A percentile compares a stretch with the other conserved stretches of the same genome.
phyloP scores from a whole-genome alignment of 1,140 invertebrate species.

The Drosophila tsacasi region DNA sequence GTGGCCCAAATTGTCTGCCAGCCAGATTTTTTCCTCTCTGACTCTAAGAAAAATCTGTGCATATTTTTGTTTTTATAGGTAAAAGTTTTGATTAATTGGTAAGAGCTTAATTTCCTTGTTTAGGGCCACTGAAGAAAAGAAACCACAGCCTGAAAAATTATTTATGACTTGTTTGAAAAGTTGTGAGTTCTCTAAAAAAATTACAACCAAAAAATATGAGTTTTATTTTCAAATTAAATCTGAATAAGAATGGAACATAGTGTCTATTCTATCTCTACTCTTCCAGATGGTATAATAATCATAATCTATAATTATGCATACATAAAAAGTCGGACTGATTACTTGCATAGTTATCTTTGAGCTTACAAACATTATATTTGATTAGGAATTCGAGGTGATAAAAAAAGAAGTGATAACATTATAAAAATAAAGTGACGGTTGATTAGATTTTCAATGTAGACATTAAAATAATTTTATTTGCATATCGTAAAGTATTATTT shows the following conservation, averaged over 20 bases:
- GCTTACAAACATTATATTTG: too few species aligned
- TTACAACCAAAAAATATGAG: not conserved
- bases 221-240: not conserved
- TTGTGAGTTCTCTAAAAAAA: too few species aligned
- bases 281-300: not conserved
- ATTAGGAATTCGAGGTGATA: too few species aligned
- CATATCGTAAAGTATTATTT: too few species aligned
- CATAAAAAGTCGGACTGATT: too few species aligned
- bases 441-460: too few species aligned
- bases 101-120: not conserved
- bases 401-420: too few species aligned
- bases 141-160: not conserved
- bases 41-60: not conserved
- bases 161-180: not conserved
- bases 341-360: too few species aligned
- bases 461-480: too few species aligned
- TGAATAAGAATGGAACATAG: not conserved
- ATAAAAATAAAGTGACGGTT: too few species aligned
- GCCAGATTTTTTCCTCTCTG: not conserved
- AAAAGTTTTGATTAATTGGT: slow-evolving; percentile 24
- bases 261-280: not conserved
- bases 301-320: too few species aligned
- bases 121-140: not conserved
- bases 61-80: not conserved
- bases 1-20: slow-evolving; percentile 70